A percentile compares a stretch with the other conserved stretches of the same genome.
These are phyloP conservation scores for Ochotona princeps DNA, from an alignment of 2,113 vertebrate genomes.

Conservation along the genomic window DNA sequence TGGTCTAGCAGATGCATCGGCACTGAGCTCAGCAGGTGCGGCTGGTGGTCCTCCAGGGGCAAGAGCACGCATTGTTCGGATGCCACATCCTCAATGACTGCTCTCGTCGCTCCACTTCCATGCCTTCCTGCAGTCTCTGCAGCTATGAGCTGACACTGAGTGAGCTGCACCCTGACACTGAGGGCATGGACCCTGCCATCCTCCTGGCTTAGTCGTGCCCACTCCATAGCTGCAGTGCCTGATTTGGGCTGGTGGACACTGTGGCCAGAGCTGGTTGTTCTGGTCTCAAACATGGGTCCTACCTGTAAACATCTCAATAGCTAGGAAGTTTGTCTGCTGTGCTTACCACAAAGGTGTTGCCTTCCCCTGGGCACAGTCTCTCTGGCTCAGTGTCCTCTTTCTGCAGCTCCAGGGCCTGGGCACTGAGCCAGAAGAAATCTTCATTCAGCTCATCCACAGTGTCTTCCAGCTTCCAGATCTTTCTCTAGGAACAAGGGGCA, in stretches of 20 bases:
- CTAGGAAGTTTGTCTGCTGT: not conserved
- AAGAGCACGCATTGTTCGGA: too few species aligned
- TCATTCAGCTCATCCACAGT: conserved; percentile 66
- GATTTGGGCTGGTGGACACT: not conserved
- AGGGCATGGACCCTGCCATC: not conserved
- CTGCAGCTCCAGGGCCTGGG: conserved; percentile 55
- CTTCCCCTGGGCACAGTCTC: not conserved
- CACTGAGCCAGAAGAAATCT: conserved; percentile 64
- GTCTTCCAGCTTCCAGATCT: conserved; percentile 65
- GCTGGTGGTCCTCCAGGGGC: not conserved
- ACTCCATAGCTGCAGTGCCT: not conserved
- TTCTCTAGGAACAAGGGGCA: conserved; percentile 63
- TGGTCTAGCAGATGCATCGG: not conserved
- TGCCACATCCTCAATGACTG: not conserved
- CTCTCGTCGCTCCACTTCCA: not conserved
- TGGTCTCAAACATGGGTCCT: not conserved
- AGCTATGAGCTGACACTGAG: too few species aligned
- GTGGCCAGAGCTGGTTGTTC: not conserved
- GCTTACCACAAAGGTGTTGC: conserved; percentile 12
- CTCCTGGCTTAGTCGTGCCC: not conserved
- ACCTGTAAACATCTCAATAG: not conserved
- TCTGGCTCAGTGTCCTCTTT: not conserved
- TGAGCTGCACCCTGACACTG: too few species aligned
- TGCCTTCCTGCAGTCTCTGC: not conserved
- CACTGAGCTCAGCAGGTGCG: not conserved